Evolutionary conservation across 2,113 vertebrate species (phyloP), one percentile per base, ranked within the genome.

Genomic region (Rhinoderma darwinii): DNA sequence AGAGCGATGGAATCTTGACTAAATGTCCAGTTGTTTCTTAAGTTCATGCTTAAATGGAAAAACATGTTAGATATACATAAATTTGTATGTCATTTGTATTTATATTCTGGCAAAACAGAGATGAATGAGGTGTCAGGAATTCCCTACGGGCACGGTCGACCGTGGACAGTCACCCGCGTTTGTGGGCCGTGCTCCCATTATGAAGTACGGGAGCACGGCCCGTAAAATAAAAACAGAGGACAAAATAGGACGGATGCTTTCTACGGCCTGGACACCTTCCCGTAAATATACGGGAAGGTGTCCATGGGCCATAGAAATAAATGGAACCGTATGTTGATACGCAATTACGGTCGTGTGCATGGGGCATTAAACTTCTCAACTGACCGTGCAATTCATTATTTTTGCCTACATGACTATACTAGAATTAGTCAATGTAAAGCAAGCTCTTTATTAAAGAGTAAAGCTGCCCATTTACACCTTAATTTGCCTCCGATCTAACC

Each of bases 1-100:
- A n/a, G 37, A 44, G 30, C 4, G 4, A 63, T 41, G 56, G 22
- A 82, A 41, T 22, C 79, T 66, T 82, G 25, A 81, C 56, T 41
- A 63, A 63, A 63, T 81, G 56, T 81, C 78, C 54, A 81, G 78
- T 32, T 56, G 50, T 79, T 79, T 79, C 8, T 22, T 56, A 79
- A 30, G 32, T 47, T 27, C 10, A 79, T 59, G 32, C 18, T 27
- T 59, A 80, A 80, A 39, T 80, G 77, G 77, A 59, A 80, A 70
- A 80, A 80, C 22, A 80, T n/a, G 10, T 39, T 63, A 43, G 6
- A n/a, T 61, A 63, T 81, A 41, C n/a, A 37, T 63, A 81, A 59
- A 63, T 63, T 51, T 50, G 6, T 47, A 5, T 47, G 44, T 47
- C 44, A 47, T 47, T 47, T 5, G 30, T 25, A 80, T 56, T 56